phyloP scores from a whole-genome alignment of 2,888 invertebrate species.

The Sarcophaga subvicina region DNA sequence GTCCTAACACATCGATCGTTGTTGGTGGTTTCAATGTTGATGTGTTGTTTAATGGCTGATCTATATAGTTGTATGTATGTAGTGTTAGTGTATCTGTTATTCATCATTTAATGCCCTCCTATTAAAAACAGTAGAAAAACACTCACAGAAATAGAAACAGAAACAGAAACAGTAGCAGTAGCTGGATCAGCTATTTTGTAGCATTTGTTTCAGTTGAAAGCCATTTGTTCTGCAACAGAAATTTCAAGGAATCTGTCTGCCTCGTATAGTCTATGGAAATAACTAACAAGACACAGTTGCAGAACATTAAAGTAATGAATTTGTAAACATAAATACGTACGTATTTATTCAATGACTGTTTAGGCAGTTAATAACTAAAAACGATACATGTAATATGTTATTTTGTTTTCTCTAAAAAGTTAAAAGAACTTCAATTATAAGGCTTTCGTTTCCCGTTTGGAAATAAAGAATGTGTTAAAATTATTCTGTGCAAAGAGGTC shows the following conservation, averaged over 20 bases:
- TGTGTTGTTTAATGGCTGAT: not conserved
- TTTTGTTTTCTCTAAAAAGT: too few species aligned
- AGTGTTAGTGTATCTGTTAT: constrained; percentile 24
- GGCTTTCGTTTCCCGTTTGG: not conserved
- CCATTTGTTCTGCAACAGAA: constrained; percentile 77
- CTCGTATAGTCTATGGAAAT: constrained; percentile 6
- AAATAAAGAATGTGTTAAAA: too few species aligned
- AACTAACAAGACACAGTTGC: constrained; percentile 1
- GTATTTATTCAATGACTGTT: too few species aligned
- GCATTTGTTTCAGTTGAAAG: constrained; percentile 59
- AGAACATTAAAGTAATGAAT: constrained; percentile 6
- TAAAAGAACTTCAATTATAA: not conserved
- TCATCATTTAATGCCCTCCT: constrained; percentile 29
- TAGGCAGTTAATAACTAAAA: too few species aligned
- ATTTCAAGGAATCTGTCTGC: constrained; percentile 75
- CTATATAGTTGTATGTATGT: too few species aligned
- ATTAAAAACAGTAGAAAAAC: constrained; percentile 2
- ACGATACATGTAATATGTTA: too few species aligned
- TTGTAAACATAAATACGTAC: not conserved
- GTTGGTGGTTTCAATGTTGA: constrained; percentile 26
- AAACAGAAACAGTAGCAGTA: constrained; percentile 70
- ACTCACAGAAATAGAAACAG: not conserved
- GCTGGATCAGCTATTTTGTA: constrained; percentile 73
- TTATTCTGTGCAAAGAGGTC: not conserved
- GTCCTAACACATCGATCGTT: not conserved